These are phyloP conservation scores for Empis stercorea DNA, from an alignment of 2,888 invertebrate genomes.

Conservation along the genomic window DNA sequence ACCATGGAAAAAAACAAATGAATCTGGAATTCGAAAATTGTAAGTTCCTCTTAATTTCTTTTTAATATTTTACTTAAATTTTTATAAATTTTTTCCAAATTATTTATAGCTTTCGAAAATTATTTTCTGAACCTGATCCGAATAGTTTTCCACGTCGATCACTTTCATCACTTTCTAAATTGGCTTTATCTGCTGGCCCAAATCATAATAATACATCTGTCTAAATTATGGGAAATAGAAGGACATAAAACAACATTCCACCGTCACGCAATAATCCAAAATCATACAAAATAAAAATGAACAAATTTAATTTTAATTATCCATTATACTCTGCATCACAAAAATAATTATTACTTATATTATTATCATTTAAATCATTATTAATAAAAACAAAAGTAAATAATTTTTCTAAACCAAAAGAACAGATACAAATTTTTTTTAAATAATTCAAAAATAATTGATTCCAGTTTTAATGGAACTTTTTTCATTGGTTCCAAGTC, in stretches of 20 bases:
- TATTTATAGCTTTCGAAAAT: slow-evolving; percentile 67
- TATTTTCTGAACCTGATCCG: slow-evolving; percentile 57
- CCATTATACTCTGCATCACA: background rate
- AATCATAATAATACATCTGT: slow-evolving; percentile 11
- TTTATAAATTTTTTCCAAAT: slow-evolving; percentile 4
- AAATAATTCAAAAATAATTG: too few species aligned
- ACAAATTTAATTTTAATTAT: background rate
- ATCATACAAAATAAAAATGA: background rate
- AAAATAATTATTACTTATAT: too few species aligned
- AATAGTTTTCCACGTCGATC: slow-evolving; percentile 64
- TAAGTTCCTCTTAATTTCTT: slow-evolving; percentile 41
- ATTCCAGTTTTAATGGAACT: too few species aligned
- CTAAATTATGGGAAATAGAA: background rate
- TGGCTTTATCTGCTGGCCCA: slow-evolving; percentile 43
- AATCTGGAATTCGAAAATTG: slow-evolving; percentile 85
- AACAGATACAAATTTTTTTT: too few species aligned
- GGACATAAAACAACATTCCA: background rate
- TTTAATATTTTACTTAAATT: background rate
- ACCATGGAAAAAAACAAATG: slow-evolving; percentile 70
- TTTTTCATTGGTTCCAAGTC: too few species aligned
- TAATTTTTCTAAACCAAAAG: too few species aligned
- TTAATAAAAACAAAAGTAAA: too few species aligned
- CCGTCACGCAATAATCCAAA: background rate
- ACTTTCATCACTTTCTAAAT: slow-evolving; percentile 65
- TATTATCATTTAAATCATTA: too few species aligned